These are phyloP conservation scores for Eristalinus aeneus DNA, from an alignment of 2,888 invertebrate species.

Conservation along the genomic window DNA sequence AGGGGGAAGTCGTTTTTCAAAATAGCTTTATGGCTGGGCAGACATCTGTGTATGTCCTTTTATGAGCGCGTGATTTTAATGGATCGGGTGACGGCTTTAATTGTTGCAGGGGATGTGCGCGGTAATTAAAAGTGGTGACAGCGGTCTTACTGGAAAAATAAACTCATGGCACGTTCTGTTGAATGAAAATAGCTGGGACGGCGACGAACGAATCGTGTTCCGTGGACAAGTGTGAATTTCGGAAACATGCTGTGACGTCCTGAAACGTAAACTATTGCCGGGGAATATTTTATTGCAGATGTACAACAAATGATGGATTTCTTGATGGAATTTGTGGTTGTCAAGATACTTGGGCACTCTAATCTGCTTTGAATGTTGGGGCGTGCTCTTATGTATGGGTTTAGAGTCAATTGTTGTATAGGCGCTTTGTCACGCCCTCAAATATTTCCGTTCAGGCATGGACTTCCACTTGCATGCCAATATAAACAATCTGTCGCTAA, in stretches of 20 bases:
- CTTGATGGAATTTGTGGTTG: too few species aligned
- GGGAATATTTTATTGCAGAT: neutral
- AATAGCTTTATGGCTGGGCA: conserved; percentile 48
- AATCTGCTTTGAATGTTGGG: too few species aligned
- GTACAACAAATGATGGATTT: neutral
- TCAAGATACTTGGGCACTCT: too few species aligned
- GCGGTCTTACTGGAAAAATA: conserved; percentile 40
- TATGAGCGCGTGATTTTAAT: conserved; percentile 63
- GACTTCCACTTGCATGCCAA: neutral
- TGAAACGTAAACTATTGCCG: neutral
- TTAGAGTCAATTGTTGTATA: too few species aligned
- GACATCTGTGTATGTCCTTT: conserved; percentile 52
- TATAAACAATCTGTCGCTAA: neutral
- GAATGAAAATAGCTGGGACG: conserved; percentile 9
- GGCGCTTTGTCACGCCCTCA: too few species aligned
- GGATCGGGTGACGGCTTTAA: conserved; percentile 59
- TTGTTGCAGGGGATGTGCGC: conserved; percentile 47
- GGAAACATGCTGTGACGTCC: neutral
- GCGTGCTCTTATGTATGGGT: too few species aligned
- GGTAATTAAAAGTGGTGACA: conserved; percentile 65
- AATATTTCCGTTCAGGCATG: neutral
- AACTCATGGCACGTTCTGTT: conserved; percentile 55
- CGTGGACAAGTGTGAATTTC: neutral
- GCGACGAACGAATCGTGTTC: neutral
- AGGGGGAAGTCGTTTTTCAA: conserved; percentile 14